Evolutionary conservation across 2,113 vertebrate species (phyloP).

Genomic region (Channa maculata): DNA sequence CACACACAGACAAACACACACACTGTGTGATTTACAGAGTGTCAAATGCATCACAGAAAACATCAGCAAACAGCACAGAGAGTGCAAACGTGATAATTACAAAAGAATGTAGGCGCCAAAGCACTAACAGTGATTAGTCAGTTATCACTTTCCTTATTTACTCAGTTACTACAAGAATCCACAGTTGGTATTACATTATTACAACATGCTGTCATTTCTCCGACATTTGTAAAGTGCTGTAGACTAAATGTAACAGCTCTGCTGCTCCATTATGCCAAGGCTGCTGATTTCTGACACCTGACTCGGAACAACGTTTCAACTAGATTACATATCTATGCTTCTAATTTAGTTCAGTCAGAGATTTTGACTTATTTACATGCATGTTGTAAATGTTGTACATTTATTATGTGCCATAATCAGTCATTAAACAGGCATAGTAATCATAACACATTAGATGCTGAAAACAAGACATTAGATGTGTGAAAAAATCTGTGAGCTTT

Average conservation of each 20-base stretch:
- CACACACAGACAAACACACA: no score
- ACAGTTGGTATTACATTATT: not conserved
- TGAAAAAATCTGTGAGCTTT: not conserved
- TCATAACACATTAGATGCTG: not conserved
- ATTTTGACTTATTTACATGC: not conserved
- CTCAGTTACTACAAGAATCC: not conserved
- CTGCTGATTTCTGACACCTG: conserved; percentile 6
- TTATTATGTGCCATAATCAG: no score
- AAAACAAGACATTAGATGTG: not conserved
- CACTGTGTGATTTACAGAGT: conserved; percentile 28
- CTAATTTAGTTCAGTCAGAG: not conserved
- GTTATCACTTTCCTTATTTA: not conserved
- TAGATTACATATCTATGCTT: not conserved
- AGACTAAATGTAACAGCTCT: not conserved
- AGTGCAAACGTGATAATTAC: not conserved
- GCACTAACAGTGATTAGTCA: conserved; percentile 9
- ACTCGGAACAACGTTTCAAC: conserved; percentile 10
- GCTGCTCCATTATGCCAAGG: not conserved
- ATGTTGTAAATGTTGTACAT: no score
- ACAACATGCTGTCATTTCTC: not conserved
- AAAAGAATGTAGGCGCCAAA: conserved; percentile 5
- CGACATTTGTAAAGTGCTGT: no score
- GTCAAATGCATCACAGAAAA: conserved; percentile 23
- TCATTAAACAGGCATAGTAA: not conserved
- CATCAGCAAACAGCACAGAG: conserved; percentile 14